Evolutionary conservation across 1,140 invertebrate genomes (phyloP), one percentile per base, ranked within the genome.

Genomic region (Heliconius nattereri): DNA sequence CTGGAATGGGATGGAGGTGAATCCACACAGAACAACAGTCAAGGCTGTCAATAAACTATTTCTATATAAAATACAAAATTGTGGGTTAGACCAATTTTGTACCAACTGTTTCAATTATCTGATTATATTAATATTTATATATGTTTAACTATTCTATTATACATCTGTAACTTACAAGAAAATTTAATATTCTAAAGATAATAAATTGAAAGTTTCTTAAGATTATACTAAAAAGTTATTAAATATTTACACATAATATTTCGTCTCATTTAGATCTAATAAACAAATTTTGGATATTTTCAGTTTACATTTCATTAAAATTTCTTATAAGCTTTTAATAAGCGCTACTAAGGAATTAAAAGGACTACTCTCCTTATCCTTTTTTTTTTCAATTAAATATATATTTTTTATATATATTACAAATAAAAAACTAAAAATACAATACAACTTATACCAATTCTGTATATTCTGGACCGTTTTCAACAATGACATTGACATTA

Each of bases 401-500:
- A 52, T 20, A 52, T 7, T 19, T 52, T 16, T 16, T 5, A n/a
- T 52, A 52, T 52, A 52, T 20, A 52, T 19, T 9, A 9, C 26
- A 57, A 57, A 23, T n/a, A 26, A 26, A 60, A 9, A 20, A 11
- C 9, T 7, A 66, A 66, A 66, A 66, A 23, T 26, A 29, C 0
- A 26, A 13, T 16, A 29, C 1, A 54, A 3, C n/a, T 16, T 66
- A 26, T 16, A n/a, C 5, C 26, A 66, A 26, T 66, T 66, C 23
- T 66, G n/a, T 66, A 29, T 66, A 66, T 13, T 66, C 60, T 66
- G 13, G 29, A 16, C 60, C 60, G 3, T 66, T 66, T 66, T 29
- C 60, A 13, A 29, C 60, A 66, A 66, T 66, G 26, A 66, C 60
- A 66, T n/a, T 66, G 60, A 66, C 26, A 66, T 66, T 29, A 66